phyloP scores from a whole-genome alignment of 2,797 vertebrate species.

The Parauchenoglanis ngamensis region DNA sequence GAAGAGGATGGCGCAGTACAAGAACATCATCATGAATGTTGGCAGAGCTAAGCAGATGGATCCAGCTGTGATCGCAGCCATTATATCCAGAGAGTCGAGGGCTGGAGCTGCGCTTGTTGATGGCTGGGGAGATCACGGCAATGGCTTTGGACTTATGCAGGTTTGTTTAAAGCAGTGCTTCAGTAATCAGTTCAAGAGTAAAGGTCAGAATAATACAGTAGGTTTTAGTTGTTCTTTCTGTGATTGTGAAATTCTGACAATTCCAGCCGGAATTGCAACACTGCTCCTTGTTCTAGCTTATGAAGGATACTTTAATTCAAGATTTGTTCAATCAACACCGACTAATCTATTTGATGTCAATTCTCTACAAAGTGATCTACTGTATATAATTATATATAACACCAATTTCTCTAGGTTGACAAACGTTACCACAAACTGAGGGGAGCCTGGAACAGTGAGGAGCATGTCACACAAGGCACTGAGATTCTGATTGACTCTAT shows the following conservation, averaged over 20 bases:
- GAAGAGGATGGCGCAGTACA: conserved; percentile 53
- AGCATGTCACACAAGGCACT: conserved; percentile 56
- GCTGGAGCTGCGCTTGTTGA: conserved; percentile 53
- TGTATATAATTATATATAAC: neutral
- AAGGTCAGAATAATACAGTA: neutral
- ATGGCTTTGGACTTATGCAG: conserved; percentile 68
- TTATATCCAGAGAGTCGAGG: conserved; percentile 64
- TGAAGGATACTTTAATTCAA: neutral
- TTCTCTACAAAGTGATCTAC: neutral
- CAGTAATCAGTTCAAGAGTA: neutral
- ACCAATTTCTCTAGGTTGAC: conserved; percentile 56
- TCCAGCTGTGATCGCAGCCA: conserved; percentile 60
- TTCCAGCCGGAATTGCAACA: neutral
- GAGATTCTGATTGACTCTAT: conserved; percentile 53
- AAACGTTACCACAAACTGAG: conserved; percentile 52
- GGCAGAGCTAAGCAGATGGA: conserved; percentile 52
- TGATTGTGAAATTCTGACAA: neutral
- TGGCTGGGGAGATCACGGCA: conserved; percentile 61
- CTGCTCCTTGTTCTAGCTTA: neutral
- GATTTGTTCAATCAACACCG: neutral
- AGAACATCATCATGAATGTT: conserved; percentile 51
- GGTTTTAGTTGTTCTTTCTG: neutral
- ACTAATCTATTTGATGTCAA: neutral
- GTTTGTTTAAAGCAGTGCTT: conserved; percentile 39
- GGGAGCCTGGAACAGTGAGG: conserved; percentile 59